Conservation (phyloP, 2,113 vertebrate genomes). For the Pygathrix nemaeus region DNA sequence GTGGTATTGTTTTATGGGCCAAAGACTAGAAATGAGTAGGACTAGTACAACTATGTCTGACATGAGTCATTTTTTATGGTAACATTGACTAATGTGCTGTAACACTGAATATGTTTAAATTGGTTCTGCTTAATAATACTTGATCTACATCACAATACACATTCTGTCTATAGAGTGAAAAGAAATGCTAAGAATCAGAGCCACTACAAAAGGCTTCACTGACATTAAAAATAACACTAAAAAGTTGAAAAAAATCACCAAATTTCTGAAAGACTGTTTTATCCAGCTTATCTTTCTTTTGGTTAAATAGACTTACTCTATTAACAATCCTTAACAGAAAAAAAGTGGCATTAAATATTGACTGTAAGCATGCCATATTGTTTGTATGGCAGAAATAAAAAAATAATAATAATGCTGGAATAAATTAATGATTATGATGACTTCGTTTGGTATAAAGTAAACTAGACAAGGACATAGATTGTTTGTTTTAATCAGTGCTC, state of each 20-base stretch:
- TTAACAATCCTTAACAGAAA: not conserved
- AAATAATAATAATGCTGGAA: not conserved
- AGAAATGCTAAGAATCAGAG: not conserved
- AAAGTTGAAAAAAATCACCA: not conserved
- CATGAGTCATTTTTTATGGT: not conserved
- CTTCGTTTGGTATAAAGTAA: not conserved
- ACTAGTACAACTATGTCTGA: not conserved
- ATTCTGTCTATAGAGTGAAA: not conserved
- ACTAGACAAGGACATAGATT: not conserved
- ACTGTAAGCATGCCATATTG: not conserved
- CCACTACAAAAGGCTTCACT: not conserved
- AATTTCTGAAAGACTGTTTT: not conserved
- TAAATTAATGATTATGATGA: not conserved
- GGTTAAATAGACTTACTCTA: not conserved
- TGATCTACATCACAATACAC: not conserved
- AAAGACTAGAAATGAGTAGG: not conserved
- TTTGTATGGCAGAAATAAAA: not conserved
- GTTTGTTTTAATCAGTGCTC: not conserved
- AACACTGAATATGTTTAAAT: not conserved
- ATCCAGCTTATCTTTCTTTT: not conserved
- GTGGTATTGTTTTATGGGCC: not conserved
- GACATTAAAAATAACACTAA: not conserved
- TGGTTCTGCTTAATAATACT: slow-evolving; percentile 5
- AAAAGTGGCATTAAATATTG: not conserved
- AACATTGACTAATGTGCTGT: not conserved